Evolutionary conservation across 2,113 vertebrate species (phyloP), one percentile per base, ranked within the genome.

Genomic region (Scolopax mira): DNA sequence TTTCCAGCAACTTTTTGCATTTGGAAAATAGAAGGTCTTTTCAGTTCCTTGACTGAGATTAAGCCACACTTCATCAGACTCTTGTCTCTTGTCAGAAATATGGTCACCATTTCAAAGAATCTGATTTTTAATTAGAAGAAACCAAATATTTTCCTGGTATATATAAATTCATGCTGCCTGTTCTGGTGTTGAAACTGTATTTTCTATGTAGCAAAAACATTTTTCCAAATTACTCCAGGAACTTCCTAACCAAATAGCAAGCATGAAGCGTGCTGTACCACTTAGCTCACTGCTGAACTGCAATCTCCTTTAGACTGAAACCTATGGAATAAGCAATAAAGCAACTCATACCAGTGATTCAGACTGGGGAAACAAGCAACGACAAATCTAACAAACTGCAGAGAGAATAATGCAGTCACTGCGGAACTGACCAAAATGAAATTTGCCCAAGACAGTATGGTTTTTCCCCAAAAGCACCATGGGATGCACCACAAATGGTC

Each of bases 231-330:
- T 9, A 88, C 85, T 44, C 39, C 18, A 90, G 48, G 28, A 85
- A 21, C 39, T 71, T 62, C 39, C 60, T 46, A 67, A 11, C 8
- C 18, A 25, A 88, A 30, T 6, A 49, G 19, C 55, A 85, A 90
- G 75, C 8, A n/a, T 9, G 7, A 73, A 42, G 14, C 0, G 0
- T 0, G 0, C 30, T 46, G 18, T 18, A 44, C 12, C 23, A 16
- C 27, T 41, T n/a, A 3, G 13, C 33, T 89, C 27, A 25, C 22
- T 39, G 24, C 31, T 65, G 9, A 65, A 39, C 46, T 48, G 44
- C 11, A 11, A 2, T 6, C 0, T 4, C 28, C 51, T 74, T 66
- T 35, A 60, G 52, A 23, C 13, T 83, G 49, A 90, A 92, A 73
- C 14, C 31, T n/a, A 41, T 3, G 4, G 54, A 37, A 21, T 33